These are phyloP conservation scores for Muschampia plurimacula DNA, from an alignment of 2,888 invertebrate genomes.

Conservation along the genomic window DNA sequence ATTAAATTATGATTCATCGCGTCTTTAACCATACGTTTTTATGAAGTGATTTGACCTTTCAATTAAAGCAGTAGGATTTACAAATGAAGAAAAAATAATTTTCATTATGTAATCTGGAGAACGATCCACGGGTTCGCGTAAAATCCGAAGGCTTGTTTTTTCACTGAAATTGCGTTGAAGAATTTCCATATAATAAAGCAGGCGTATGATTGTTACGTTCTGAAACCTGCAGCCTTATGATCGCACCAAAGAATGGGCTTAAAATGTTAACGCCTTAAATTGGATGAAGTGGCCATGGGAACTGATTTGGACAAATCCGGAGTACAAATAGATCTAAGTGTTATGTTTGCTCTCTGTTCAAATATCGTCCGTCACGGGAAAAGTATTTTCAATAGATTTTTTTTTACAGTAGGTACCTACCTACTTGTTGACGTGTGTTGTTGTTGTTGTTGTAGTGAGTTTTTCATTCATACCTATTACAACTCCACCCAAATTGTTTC, in stretches of 20 bases:
- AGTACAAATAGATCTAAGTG: constrained; percentile 1
- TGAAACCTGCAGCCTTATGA: no score
- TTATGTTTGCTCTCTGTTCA: constrained; percentile 1
- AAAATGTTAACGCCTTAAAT: constrained; percentile 10
- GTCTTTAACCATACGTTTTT: neutral
- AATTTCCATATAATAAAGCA: no score
- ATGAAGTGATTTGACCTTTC: neutral
- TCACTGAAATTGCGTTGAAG: no score
- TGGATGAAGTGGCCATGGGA: constrained; percentile 3
- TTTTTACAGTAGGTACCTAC: neutral
- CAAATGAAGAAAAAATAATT: neutral
- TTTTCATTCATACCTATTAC: neutral
- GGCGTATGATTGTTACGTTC: no score
- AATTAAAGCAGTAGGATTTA: neutral
- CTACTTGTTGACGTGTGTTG: neutral
- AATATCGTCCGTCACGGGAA: neutral
- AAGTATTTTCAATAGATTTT: neutral
- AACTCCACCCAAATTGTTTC: no score
- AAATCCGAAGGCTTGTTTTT: no score
- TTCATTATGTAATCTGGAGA: no score
- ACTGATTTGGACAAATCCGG: constrained; percentile 5
- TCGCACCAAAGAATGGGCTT: neutral
- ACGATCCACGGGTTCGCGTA: no score
- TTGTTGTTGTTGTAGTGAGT: neutral
- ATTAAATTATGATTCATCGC: constrained; percentile 33